Evolutionary conservation across 2,888 invertebrate genomes (phyloP).

Genomic region (Dioctria rufipes): DNA sequence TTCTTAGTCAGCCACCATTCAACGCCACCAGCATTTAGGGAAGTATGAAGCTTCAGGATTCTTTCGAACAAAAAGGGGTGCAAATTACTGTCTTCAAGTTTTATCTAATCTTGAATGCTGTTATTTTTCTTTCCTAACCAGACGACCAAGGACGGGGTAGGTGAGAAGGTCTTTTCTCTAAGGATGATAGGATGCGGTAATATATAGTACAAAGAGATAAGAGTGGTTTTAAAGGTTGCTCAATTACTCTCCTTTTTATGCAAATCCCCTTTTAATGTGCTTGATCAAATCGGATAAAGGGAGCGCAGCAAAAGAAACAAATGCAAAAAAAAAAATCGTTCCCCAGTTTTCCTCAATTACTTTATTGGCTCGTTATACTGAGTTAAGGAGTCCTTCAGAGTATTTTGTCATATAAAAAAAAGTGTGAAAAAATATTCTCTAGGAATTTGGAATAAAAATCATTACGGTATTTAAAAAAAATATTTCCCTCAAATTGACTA

Average conservation of each 20-base stretch:
- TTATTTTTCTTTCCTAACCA: slow-evolving; percentile 43
- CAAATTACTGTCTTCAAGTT: slow-evolving; percentile 53
- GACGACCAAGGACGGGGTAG: neutral
- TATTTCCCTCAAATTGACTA: no score
- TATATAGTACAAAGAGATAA: slow-evolving; percentile 40
- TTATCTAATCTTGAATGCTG: slow-evolving; percentile 53
- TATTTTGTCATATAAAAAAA: no score
- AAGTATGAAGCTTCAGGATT: neutral
- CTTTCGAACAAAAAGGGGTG: slow-evolving; percentile 52
- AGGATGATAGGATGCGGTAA: neutral
- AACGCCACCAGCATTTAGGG: neutral
- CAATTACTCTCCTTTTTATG: slow-evolving; percentile 53
- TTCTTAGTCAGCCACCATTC: neutral
- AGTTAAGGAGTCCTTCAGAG: neutral
- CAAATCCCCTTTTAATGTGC: slow-evolving; percentile 53
- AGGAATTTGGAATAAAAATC: no score
- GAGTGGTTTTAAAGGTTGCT: slow-evolving; percentile 50
- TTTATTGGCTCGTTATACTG: neutral
- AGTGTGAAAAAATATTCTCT: no score
- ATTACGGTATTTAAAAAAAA: no score
- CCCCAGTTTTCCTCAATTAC: neutral
- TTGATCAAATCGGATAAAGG: slow-evolving; percentile 26
- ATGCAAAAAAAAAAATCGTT: neutral
- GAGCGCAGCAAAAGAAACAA: neutral
- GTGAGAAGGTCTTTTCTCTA: neutral